Conservation (phyloP, 92 coral and sea anemone species). For the Umimayanthus kanabou region DNA sequence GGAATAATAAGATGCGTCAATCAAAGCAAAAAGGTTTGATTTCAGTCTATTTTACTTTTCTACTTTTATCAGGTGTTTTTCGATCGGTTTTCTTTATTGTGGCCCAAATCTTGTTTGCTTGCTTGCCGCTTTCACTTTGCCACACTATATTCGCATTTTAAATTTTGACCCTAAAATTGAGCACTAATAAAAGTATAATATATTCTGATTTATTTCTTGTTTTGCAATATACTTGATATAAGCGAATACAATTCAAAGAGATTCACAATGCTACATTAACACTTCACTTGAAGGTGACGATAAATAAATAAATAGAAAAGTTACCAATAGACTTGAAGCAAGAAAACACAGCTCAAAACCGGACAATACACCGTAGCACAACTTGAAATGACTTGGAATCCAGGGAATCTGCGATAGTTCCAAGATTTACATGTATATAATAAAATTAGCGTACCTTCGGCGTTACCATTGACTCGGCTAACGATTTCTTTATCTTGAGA, state of each 20-base stretch:
- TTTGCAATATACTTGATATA: conserved; percentile 11
- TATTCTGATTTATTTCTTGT: conserved; percentile 35
- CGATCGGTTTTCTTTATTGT: conserved; percentile 32
- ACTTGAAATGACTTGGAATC: background rate
- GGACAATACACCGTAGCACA: background rate
- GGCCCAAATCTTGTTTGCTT: conserved; percentile 27
- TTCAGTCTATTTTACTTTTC: conserved; percentile 1
- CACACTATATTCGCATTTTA: conserved; percentile 10
- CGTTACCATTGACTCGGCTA: conserved; percentile 17
- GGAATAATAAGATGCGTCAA: background rate
- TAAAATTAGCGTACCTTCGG: conserved; percentile 15
- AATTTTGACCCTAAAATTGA: conserved; percentile 5
- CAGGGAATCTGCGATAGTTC: background rate
- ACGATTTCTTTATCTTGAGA: conserved; percentile 21
- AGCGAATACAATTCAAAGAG: conserved; percentile 27
- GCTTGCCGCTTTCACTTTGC: background rate
- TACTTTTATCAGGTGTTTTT: conserved; percentile 6
- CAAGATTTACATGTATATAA: background rate
- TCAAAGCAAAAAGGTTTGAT: conserved; percentile 6
- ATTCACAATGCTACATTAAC: conserved; percentile 30
- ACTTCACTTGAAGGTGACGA: conserved; percentile 38
- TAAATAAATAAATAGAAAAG: conserved; percentile 10
- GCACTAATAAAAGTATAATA: conserved; percentile 8
- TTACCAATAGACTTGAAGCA: conserved; percentile 16
- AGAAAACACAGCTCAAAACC: background rate